These are phyloP conservation scores for Allenopithecus nigroviridis DNA, from an alignment of 2,797 vertebrate species.

Conservation along the genomic window DNA sequence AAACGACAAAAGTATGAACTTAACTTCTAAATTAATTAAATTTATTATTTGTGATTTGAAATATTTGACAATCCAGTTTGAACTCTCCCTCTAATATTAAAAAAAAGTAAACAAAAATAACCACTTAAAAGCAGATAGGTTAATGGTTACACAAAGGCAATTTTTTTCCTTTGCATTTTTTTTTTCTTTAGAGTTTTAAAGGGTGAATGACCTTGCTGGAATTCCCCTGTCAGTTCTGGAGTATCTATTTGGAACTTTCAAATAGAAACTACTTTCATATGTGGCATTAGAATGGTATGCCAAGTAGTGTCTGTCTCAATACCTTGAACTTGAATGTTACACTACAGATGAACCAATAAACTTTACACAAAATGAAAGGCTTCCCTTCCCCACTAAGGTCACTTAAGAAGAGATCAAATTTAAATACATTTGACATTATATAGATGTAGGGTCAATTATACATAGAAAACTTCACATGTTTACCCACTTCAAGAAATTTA, in stretches of 20 bases:
- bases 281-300: constrained; percentile 55
- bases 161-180: not conserved
- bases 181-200: constrained; percentile 39
- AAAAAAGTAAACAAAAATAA: not conserved
- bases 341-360: constrained; percentile 17
- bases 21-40: constrained; percentile 12
- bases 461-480: not conserved
- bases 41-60: constrained; percentile 38
- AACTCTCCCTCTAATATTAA: constrained; percentile 28
- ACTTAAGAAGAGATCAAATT: constrained; percentile 19
- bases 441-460: not conserved
- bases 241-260: constrained; percentile 61
- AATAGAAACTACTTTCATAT: constrained; percentile 64
- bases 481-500: constrained; percentile 39
- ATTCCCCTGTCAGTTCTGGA: constrained; percentile 67
- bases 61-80: constrained; percentile 14
- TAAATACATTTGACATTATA: constrained; percentile 30
- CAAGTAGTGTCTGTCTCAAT: constrained; percentile 20
- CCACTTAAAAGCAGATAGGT: constrained; percentile 32
- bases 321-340: constrained; percentile 44
- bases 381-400: not conserved
- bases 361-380: constrained; percentile 39
- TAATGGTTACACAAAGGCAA: constrained; percentile 68
- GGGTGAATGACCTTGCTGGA: constrained; percentile 69
- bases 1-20: not conserved